Evolutionary conservation across 1,140 invertebrate genomes (phyloP), one percentile per base, ranked within the genome.

Genomic region (Neotoxoptera formosana): DNA sequence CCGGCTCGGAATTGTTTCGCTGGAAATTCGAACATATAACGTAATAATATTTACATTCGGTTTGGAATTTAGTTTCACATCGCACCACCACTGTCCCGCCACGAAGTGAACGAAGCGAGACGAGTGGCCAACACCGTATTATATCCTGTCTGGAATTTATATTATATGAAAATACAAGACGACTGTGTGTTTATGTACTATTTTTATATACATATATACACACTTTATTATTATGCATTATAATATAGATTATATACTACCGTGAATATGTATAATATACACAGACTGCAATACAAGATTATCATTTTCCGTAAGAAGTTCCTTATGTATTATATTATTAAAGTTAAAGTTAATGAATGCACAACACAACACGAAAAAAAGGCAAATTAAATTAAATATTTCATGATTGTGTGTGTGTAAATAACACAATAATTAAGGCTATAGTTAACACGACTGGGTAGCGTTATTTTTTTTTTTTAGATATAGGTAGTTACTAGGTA

Each of bases 331-430:
- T 41, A 41, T 41, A 41, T 41, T 48, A 48, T 87, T 87, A 7
- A 87, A 30, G 21, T 48, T 87, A 2, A 53, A 53, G 36, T 36
- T 89, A 53, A 89, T 89, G 48, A 53, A 36, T 89, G 25, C 34
- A 53, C 0, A 47, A 34, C n/a, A 17, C 41, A 41, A 4, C 41
- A 48, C 4, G 48, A 23, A 88, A 88, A 88, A 51, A 51, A 9
- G n/a, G 45, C 86, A 88, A 88, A 89, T 89, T 89, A 20, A 53
- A 89, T 53, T 23, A 53, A 53, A 53, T 51, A 51, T 36, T 53
- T 23, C 9, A 53, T 89, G n/a, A 89, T 53, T 89, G 36, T 53
- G 48, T 89, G 36, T 53, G 48, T 89, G 34, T 51, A 56, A 89
- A 89, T 14, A 41, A 36, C 25, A 89, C 25, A 36, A 89, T 89